phyloP scores from a whole-genome alignment of 2,888 invertebrate genomes.

The Acanthacorydalis orientalis region DNA sequence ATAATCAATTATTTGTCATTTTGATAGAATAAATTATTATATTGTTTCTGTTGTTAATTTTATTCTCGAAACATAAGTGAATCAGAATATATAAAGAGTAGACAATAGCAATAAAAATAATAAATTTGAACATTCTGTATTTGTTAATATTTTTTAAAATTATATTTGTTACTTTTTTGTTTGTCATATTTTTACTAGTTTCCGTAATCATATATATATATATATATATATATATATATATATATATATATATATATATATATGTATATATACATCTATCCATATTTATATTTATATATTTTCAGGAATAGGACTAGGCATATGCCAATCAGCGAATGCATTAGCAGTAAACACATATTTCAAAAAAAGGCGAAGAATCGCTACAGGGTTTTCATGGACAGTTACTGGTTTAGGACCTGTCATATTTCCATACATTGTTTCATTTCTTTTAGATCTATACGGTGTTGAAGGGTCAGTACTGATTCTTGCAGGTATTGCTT shows the following conservation, averaged over 20 bases:
- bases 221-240: background rate
- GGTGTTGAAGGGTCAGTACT: constrained; percentile 49
- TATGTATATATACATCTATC: constrained; percentile 1
- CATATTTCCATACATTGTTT: constrained; percentile 53
- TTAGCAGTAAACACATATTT: constrained; percentile 60
- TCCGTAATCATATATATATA: too few relatives aligned
- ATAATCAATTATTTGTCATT: too few relatives aligned
- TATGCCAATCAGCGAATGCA: constrained; percentile 50
- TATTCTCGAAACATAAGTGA: too few relatives aligned
- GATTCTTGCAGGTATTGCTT: constrained; percentile 45
- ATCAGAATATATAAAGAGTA: too few relatives aligned
- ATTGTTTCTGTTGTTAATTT: too few relatives aligned
- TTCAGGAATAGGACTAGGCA: constrained; percentile 44
- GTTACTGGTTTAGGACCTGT: constrained; percentile 57
- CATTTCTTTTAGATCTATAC: constrained; percentile 38
- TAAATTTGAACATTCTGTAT: too few relatives aligned
- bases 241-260: background rate
- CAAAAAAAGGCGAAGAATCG: constrained; percentile 47
- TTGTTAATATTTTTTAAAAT: too few relatives aligned
- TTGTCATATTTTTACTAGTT: too few relatives aligned
- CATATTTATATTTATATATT: constrained; percentile 9
- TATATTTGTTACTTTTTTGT: too few relatives aligned
- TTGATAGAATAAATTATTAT: too few relatives aligned
- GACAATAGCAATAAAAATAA: too few relatives aligned
- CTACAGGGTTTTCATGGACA: constrained; percentile 54